Conservation (phyloP, 1,140 invertebrate genomes). For the Elysia chlorotica region DNA sequence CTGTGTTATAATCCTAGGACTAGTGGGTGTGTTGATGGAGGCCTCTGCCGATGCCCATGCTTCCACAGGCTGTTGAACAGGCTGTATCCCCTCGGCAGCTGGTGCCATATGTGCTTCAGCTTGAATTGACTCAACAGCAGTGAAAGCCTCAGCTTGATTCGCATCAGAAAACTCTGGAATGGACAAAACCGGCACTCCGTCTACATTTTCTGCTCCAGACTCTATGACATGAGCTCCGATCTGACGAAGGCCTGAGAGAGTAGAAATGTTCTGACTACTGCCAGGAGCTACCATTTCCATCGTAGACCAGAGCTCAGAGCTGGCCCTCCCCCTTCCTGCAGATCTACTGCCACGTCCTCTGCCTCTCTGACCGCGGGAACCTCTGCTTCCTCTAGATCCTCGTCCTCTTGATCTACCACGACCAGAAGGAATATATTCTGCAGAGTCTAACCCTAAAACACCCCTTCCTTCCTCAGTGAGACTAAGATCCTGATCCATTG, state of each 20-base stretch:
- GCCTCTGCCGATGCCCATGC: neutral
- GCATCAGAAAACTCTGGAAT: conserved; percentile 9
- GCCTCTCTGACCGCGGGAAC: neutral
- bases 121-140: neutral
- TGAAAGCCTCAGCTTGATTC: neutral
- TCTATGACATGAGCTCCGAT: conserved; percentile 18
- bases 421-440: conserved; percentile 14
- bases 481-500: neutral
- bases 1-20: conserved; percentile 16
- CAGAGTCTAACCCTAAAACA: neutral
- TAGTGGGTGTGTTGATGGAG: neutral
- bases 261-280: neutral
- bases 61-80: neutral
- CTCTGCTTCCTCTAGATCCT: neutral
- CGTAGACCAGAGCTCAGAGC: neutral
- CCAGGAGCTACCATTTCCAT: neutral
- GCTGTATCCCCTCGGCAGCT: neutral
- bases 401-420: neutral
- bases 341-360: neutral
- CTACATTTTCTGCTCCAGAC: conserved; percentile 5
- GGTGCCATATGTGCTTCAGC: neutral
- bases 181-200: conserved; percentile 17
- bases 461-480: neutral
- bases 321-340: neutral
- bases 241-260: conserved; percentile 6